These are phyloP conservation scores for Drosophila sucinea DNA, from an alignment of 1,140 invertebrate genomes.

Conservation along the genomic window DNA sequence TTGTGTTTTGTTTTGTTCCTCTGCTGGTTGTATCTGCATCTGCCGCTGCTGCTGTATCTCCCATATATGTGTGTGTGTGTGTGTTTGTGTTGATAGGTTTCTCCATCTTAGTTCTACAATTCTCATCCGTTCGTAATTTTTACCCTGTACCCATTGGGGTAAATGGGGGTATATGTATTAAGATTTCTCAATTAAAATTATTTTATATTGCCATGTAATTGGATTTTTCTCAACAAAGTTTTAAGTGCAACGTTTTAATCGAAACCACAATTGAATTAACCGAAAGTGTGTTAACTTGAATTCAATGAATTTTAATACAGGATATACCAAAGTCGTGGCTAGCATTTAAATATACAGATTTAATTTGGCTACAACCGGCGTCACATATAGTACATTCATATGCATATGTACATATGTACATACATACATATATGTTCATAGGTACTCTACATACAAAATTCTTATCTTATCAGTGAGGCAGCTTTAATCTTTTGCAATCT, in stretches of 20 bases:
- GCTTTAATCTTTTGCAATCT: slow-evolving; percentile 47
- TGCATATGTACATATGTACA: neutral
- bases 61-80: slow-evolving; percentile 6
- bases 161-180: neutral
- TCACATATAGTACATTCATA: neutral
- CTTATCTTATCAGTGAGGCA: slow-evolving; percentile 38
- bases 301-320: neutral
- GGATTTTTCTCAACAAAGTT: no score
- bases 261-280: no score
- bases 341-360: neutral
- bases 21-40: slow-evolving; percentile 14
- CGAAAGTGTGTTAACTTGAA: no score
- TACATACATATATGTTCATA: slow-evolving; percentile 22
- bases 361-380: neutral
- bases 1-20: slow-evolving; percentile 14
- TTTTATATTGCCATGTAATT: no score
- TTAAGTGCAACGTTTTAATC: no score
- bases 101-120: slow-evolving; percentile 15
- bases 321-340: neutral
- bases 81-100: slow-evolving; percentile 15
- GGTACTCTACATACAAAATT: neutral
- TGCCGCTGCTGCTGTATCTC: slow-evolving; percentile 7
- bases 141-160: neutral
- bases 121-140: neutral
- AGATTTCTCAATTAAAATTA: neutral